Base-by-base conservation (phyloP, 2,888 invertebrate genomes). In the Drosophila sordidula region DNA sequence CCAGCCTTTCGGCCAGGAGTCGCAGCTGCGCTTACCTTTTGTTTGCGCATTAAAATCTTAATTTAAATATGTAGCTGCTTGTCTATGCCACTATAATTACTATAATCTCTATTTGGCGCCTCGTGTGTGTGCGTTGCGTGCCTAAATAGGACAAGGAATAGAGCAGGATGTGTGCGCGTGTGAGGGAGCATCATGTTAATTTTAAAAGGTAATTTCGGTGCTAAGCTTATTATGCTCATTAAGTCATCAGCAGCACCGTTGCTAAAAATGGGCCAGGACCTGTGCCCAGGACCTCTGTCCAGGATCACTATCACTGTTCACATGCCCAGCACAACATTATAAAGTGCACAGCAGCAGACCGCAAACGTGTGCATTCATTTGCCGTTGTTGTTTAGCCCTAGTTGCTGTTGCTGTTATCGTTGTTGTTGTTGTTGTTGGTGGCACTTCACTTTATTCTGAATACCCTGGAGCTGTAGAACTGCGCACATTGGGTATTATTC, bases 191-290 rank as follows among this genome's bases (percentile, higher is more conserved):
- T 81, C 85, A 86, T 88, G 81, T 84, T 87, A 87, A 86, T 89
- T 86, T 86, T 78, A 89, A 86, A 84, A 86, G 89, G 86, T 89
- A 86, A 86, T 86, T 86, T 86, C 67, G 85, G 85, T 75, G 74
- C 65, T 84, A 78, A 81, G 89, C 89, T 89, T 81, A 86, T 86
- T 87, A 86, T 85, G 77, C 85, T 86, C 86, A 86, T 86, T 86
- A 89, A 86, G 86, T 89, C 86, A 86, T 86, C 89, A 87, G 75
- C 70, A 59, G 49, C 56, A 52, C 36, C 8, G 51, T 32, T 46
- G 45, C 50, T 26, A 36, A 54, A 65, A 70, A 74, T 68, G 57
- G 47, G 47, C 47, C 71, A 66, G 65, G 50, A 45, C 68, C 55
- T 42, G 65, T 54, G 52, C 25, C 38, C 61, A 16, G 51, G 39